A percentile compares a stretch with the other conserved stretches of the same genome.
Conservation (phyloP, 2,113 vertebrate genomes). For the Hepsetus odoe region DNA sequence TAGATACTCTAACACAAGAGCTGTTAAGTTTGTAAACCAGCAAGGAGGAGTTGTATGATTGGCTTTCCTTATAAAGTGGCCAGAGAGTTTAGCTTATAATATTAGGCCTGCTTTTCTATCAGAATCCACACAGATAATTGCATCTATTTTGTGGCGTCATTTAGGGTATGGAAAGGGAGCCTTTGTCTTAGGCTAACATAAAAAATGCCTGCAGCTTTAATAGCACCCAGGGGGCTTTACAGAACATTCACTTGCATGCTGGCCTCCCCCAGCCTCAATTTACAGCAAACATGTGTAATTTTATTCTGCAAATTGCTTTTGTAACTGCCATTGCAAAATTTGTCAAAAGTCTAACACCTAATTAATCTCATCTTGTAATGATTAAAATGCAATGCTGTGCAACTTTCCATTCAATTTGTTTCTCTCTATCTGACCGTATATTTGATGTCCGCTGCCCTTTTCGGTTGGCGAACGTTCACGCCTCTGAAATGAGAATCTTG, state of each 20-base stretch:
- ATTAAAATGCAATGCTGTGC: neutral
- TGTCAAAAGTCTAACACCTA: neutral
- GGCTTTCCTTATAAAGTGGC: too few relatives aligned
- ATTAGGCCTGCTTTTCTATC: too few relatives aligned
- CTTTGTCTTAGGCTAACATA: neutral
- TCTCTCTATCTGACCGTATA: neutral
- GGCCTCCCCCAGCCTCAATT: neutral
- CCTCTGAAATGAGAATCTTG: neutral
- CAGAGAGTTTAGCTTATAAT: too few relatives aligned
- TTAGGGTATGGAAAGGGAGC: neutral
- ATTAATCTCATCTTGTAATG: neutral
- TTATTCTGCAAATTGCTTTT: neutral
- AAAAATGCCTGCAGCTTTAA: neutral
- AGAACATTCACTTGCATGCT: neutral
- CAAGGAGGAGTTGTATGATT: too few relatives aligned
- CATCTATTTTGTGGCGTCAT: too few relatives aligned
- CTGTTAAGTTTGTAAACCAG: too few relatives aligned
- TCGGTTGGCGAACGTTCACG: neutral
- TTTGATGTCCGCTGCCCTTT: conserved; percentile 3
- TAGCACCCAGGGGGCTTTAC: conserved; percentile 13
- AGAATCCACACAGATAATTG: too few relatives aligned
- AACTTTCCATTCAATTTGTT: neutral
- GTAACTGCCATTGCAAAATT: too few relatives aligned
- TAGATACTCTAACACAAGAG: too few relatives aligned
- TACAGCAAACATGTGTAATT: neutral